phyloP scores from a whole-genome alignment of 2,113 vertebrate species.

The Chrysochloris asiatica region DNA sequence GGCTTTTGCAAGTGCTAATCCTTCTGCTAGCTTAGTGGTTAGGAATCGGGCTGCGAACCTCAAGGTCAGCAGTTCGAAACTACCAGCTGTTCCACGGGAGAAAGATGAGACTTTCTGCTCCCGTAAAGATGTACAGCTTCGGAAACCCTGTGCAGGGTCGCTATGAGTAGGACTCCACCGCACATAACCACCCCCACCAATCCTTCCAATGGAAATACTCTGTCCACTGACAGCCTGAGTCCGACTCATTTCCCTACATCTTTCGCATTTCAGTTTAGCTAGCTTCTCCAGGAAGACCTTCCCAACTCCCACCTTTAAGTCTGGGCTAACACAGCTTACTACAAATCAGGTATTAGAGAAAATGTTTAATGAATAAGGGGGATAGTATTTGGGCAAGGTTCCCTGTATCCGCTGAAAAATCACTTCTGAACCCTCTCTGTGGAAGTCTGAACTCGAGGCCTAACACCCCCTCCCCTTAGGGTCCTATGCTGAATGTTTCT shows the following conservation, averaged over 20 bases:
- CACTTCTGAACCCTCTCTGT: background rate
- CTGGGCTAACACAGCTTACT: background rate
- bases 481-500: background rate
- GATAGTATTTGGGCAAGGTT: background rate
- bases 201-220: too few species aligned
- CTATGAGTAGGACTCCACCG: too few species aligned
- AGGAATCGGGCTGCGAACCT: too few species aligned
- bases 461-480: background rate
- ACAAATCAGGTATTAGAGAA: background rate
- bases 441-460: background rate
- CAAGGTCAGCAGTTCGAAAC: too few species aligned
- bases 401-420: background rate
- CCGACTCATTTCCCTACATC: background rate
- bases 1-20: too few species aligned
- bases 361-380: constrained; percentile 1
- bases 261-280: background rate
- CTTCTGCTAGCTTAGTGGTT: too few species aligned
- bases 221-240: background rate
- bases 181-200: background rate
- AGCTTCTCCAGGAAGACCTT: background rate
- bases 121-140: too few species aligned
- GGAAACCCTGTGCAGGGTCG: too few species aligned
- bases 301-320: background rate
- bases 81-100: too few species aligned
- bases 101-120: too few species aligned